Evolutionary conservation across 2,888 invertebrate genomes (phyloP).

Genomic region (Drosophila hamatofila): DNA sequence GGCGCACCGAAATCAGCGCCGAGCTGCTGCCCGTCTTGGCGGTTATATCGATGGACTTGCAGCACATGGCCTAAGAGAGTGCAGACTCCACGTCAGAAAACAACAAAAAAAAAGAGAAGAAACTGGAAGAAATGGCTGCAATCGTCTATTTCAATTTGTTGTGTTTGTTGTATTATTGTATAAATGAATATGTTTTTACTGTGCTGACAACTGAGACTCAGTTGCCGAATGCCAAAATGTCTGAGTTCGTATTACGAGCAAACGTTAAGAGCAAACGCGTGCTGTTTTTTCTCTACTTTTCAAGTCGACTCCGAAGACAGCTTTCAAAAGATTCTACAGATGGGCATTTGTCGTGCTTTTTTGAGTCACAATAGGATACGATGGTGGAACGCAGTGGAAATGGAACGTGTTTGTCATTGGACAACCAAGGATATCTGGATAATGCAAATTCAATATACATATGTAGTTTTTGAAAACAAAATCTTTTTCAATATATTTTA

Average conservation of each 20-base stretch:
- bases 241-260: too few species aligned
- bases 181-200: constrained; percentile 13
- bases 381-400: not conserved
- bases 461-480: not conserved
- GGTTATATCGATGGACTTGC: constrained; percentile 52
- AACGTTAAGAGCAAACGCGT: not conserved
- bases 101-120: not conserved
- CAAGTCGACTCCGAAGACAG: not conserved
- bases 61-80: constrained; percentile 17
- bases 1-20: constrained; percentile 53
- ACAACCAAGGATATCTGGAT: not conserved
- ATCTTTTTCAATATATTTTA: not conserved
- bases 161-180: constrained; percentile 18
- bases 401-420: not conserved
- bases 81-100: too few species aligned
- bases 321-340: not conserved
- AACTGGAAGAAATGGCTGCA: constrained; percentile 4
- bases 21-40: constrained; percentile 50
- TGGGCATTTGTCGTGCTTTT: not conserved
- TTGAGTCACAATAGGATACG: not conserved
- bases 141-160: constrained; percentile 8
- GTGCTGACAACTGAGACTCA: constrained; percentile 4
- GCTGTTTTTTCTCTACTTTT: constrained; percentile 1
- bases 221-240: not conserved
- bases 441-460: not conserved